Conservation (phyloP, 2,797 vertebrate genomes). For the Silurus aristotelis region DNA sequence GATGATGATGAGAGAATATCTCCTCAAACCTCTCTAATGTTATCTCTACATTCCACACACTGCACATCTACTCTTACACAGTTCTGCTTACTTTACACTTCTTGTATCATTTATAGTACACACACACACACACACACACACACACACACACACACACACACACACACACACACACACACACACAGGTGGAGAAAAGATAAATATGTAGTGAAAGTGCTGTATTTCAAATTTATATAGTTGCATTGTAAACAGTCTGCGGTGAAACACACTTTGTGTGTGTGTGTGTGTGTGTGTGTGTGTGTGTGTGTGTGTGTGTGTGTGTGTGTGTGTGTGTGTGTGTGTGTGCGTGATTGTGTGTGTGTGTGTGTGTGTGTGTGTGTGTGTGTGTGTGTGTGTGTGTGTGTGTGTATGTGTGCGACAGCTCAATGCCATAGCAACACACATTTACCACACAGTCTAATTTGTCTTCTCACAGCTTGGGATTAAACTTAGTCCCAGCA, state of each 20-base stretch:
- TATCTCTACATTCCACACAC: background rate
- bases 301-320: constrained; percentile 6
- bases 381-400: constrained; percentile 7
- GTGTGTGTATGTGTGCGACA: constrained; percentile 7
- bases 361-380: background rate
- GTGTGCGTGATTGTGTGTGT: too few relatives aligned
- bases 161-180: background rate
- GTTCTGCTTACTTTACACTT: background rate
- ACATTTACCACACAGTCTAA: constrained; percentile 39
- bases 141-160: background rate
- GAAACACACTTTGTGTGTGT: constrained; percentile 3
- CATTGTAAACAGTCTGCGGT: background rate
- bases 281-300: constrained; percentile 8
- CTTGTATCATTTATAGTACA: background rate
- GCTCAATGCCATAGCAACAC: constrained; percentile 59
- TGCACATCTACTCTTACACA: background rate
- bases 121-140: background rate
- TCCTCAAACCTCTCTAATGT: background rate
- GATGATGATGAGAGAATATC: background rate
- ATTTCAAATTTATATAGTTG: background rate
- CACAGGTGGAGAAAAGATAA: background rate
- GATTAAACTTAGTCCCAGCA: constrained; percentile 32
- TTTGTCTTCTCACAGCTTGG: constrained; percentile 26
- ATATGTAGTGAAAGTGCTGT: too few relatives aligned
- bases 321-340: constrained; percentile 12